Evolutionary conservation across 2,888 invertebrate species (phyloP).

Genomic region (Anagyrus pseudococci): DNA sequence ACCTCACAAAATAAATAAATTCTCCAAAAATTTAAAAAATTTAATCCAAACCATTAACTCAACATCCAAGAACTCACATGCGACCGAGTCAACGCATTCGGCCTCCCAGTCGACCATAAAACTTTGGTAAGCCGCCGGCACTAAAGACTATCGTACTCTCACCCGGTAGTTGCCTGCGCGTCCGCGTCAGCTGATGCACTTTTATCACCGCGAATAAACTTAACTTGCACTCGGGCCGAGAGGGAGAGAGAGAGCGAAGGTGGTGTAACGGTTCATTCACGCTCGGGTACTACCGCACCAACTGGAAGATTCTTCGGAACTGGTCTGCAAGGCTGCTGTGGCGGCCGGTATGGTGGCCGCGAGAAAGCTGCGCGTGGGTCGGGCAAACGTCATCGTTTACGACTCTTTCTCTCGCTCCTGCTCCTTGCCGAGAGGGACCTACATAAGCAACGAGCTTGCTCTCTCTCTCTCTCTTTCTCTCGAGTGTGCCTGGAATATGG

Average conservation of each 20-base stretch:
- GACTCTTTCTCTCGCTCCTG: conserved; percentile 46
- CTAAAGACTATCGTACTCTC: too few species aligned
- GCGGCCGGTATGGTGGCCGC: conserved; percentile 3
- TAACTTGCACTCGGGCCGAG: neutral
- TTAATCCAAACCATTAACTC: too few species aligned
- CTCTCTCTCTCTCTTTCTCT: neutral
- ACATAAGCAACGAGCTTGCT: conserved; percentile 28
- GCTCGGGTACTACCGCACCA: conserved; percentile 30
- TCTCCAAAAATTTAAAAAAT: too few species aligned
- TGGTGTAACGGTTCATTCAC: conserved; percentile 7
- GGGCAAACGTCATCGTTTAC: conserved; percentile 47
- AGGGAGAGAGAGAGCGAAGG: neutral
- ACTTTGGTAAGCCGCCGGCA: too few species aligned
- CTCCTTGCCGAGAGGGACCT: conserved; percentile 41
- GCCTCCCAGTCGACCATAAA: too few species aligned
- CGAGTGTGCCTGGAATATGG: neutral
- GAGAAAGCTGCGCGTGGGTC: conserved; percentile 48
- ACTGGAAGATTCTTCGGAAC: conserved; percentile 48
- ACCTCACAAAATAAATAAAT: too few species aligned
- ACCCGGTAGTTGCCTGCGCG: too few species aligned
- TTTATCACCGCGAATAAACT: conserved; percentile 13
- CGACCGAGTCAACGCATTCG: too few species aligned
- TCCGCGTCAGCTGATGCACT: too few species aligned
- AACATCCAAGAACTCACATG: too few species aligned
- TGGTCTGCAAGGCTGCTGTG: conserved; percentile 37